Evolutionary conservation across 2,888 invertebrate species (phyloP).

Genomic region (Andrena fulva): DNA sequence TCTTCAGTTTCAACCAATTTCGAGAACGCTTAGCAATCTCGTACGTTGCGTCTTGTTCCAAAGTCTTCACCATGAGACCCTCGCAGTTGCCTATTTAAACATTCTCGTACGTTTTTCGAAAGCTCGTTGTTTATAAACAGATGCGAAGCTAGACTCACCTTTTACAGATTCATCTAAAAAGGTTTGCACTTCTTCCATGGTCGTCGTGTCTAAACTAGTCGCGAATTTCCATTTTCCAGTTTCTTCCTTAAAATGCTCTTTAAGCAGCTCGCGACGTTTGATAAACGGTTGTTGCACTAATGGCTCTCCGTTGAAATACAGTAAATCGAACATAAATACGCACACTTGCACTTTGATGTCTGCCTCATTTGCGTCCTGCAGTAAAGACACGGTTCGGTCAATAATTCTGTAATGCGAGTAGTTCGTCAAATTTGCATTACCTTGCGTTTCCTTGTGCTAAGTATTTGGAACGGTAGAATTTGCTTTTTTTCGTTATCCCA

Average conservation of each 20-base stretch:
- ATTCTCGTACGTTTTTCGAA: neutral
- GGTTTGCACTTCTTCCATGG: conserved; percentile 96
- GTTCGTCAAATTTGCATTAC: conserved; percentile 83
- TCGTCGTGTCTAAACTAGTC: conserved; percentile 91
- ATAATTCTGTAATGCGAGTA: neutral
- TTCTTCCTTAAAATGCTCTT: conserved; percentile 89
- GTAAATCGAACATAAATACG: conserved; percentile 97
- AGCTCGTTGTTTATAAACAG: conserved; percentile 19
- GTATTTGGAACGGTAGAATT: conserved; percentile 98
- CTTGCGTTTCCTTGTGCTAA: conserved; percentile 98
- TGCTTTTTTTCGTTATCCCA: conserved; percentile 95
- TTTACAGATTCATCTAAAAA: conserved; percentile 98
- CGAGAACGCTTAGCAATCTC: conserved; percentile 98
- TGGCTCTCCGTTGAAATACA: conserved; percentile 95
- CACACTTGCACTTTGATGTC: conserved; percentile 96
- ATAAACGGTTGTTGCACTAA: conserved; percentile 92
- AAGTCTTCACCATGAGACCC: conserved; percentile 99
- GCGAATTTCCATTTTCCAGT: conserved; percentile 96
- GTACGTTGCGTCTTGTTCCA: conserved; percentile 95
- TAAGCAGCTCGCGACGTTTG: conserved; percentile 90
- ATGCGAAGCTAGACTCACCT: conserved; percentile 84
- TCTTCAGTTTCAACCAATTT: conserved; percentile 98
- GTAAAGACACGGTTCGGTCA: conserved; percentile 19
- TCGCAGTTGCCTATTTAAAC: conserved; percentile 93
- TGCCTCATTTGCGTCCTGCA: conserved; percentile 89